A percentile compares a stretch with the other conserved stretches of the same genome.
Evolutionary conservation across 2,888 invertebrate genomes (phyloP).

Genomic region (Parapristionchus giblindavisi): DNA sequence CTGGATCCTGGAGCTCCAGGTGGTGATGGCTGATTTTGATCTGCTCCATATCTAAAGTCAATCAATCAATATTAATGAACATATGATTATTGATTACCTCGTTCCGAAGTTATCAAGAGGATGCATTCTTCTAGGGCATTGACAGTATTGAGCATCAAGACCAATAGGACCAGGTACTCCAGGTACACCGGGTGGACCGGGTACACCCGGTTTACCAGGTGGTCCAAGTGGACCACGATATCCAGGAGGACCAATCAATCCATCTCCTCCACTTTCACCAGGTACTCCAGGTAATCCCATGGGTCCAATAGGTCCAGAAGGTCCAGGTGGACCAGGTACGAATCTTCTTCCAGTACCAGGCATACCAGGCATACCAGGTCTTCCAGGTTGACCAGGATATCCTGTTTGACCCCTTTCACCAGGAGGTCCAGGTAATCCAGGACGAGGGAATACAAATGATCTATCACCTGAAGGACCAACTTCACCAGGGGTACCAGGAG

Average conservation of each 20-base stretch:
- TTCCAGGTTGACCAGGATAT: conserved; percentile 26
- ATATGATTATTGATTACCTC: background rate
- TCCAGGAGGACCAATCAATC: conserved; percentile 36
- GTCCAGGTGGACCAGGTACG: conserved; percentile 37
- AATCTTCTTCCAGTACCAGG: conserved; percentile 9
- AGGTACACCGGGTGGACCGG: conserved; percentile 27
- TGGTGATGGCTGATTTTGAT: no score
- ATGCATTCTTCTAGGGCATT: conserved; percentile 25
- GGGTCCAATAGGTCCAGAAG: conserved; percentile 31
- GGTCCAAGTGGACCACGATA: conserved; percentile 25
- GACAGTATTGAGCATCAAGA: conserved; percentile 38
- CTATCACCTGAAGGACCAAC: conserved; percentile 39
- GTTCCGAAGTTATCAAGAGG: conserved; percentile 37
- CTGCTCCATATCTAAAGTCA: background rate
- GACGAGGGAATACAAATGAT: conserved; percentile 18
- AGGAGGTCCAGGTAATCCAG: conserved; percentile 48
- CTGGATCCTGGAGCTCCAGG: no score
- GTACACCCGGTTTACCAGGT: conserved; percentile 38
- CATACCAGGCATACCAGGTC: conserved; percentile 4
- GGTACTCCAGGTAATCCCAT: conserved; percentile 32
- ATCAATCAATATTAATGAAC: background rate
- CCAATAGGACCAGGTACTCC: conserved; percentile 37
- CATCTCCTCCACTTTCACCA: conserved; percentile 32
- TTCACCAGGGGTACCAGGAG: conserved; percentile 48
- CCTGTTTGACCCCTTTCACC: conserved; percentile 46